Percentiles rank a stretch among this genome's conserved stretches.
Evolutionary conservation across 2,888 invertebrate species (phyloP).

Genomic region (Apocheima hispidaria): DNA sequence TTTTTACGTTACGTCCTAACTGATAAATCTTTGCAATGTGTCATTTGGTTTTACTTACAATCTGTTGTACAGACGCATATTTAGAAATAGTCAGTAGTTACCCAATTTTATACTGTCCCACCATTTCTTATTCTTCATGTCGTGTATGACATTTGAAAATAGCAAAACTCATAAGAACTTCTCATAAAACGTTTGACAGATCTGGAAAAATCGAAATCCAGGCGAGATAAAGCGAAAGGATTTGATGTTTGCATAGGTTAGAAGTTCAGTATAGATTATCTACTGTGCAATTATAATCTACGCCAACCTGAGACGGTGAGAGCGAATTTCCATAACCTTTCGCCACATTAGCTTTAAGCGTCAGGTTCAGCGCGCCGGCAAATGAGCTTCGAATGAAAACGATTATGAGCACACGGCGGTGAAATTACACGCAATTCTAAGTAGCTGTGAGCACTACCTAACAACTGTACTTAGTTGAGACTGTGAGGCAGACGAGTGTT

Average conservation of each 20-base stretch:
- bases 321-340: conserved; percentile 43
- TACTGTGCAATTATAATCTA: conserved; percentile 7
- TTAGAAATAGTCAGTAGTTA: too few relatives aligned
- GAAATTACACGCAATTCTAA: conserved; percentile 6
- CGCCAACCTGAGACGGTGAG: conserved; percentile 28
- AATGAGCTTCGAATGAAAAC: conserved; percentile 26
- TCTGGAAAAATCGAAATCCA: too few relatives aligned
- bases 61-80: too few relatives aligned
- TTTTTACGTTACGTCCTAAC: neutral
- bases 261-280: neutral
- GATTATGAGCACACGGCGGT: conserved; percentile 14
- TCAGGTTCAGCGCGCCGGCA: conserved; percentile 26
- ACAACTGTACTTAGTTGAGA: neutral
- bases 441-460: conserved; percentile 2
- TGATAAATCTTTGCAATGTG: neutral
- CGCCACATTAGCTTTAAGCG: conserved; percentile 30
- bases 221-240: too few relatives aligned
- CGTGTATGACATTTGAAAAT: too few relatives aligned
- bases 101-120: too few relatives aligned
- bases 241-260: neutral
- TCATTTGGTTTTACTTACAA: neutral
- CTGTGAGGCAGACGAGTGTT: neutral
- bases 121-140: too few relatives aligned
- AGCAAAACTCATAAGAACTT: too few relatives aligned
- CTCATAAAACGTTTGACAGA: too few relatives aligned